Evolutionary conservation across 2,113 vertebrate genomes (phyloP).

Genomic region (Gymnocephalus cernua): DNA sequence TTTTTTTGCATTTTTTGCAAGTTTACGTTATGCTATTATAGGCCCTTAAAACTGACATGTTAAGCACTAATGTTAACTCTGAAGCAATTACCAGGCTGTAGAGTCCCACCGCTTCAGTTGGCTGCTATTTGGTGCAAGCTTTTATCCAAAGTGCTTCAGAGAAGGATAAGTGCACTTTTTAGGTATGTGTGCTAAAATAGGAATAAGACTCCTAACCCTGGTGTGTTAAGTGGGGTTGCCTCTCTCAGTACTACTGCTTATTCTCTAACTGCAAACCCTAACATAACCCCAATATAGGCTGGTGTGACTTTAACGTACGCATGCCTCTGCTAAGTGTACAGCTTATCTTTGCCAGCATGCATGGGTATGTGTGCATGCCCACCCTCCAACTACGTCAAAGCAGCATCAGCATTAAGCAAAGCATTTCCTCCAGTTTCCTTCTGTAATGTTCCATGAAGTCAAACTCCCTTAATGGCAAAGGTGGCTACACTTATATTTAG

Average conservation of each 20-base stretch:
- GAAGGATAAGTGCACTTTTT: background rate
- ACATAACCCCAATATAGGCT: slow-evolving; percentile 29
- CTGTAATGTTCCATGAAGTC: slow-evolving; percentile 68
- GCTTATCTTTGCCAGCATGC: slow-evolving; percentile 66
- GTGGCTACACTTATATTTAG: slow-evolving; percentile 64
- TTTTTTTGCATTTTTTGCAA: background rate
- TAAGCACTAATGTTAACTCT: background rate
- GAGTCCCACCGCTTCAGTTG: background rate
- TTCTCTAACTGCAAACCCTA: background rate
- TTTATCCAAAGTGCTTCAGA: background rate
- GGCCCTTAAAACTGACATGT: background rate
- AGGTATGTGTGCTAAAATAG: background rate
- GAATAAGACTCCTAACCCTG: background rate
- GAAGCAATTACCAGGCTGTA: background rate
- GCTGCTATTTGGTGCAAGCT: slow-evolving; percentile 1
- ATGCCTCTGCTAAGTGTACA: slow-evolving; percentile 33
- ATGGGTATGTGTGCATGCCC: slow-evolving; percentile 3
- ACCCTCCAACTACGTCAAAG: slow-evolving; percentile 53
- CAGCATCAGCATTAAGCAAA: slow-evolving; percentile 12
- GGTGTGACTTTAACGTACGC: slow-evolving; percentile 50
- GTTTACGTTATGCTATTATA: background rate
- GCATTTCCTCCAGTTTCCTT: slow-evolving; percentile 56
- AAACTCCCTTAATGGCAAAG: slow-evolving; percentile 55
- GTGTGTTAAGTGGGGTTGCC: background rate
- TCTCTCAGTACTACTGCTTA: background rate